Conservation (phyloP, 2,888 invertebrate species). For the Steromphala cineraria region DNA sequence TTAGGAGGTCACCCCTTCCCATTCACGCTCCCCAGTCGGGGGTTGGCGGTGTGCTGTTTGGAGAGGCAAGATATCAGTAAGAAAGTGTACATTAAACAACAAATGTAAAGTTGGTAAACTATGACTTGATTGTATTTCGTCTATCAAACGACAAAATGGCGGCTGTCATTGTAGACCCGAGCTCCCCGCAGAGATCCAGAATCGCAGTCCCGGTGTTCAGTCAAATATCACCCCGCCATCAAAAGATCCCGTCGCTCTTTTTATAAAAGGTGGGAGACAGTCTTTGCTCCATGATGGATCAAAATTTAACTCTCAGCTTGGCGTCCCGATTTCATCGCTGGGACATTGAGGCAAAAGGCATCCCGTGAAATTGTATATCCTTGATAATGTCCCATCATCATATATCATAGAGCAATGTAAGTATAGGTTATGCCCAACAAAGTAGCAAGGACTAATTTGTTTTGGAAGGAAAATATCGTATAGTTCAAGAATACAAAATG, state of each 20-base stretch:
- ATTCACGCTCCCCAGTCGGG: neutral
- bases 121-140: neutral
- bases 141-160: neutral
- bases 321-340: neutral
- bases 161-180: neutral
- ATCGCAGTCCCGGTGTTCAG: neutral
- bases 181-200: neutral
- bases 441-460: too few relatives aligned
- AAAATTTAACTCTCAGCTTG: conserved; percentile 3
- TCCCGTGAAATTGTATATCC: neutral
- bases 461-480: too few relatives aligned
- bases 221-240: neutral
- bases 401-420: neutral
- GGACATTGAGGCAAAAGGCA: neutral
- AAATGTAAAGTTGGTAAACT: neutral
- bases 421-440: neutral
- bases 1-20: neutral
- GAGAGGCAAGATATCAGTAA: neutral
- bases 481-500: too few relatives aligned
- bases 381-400: neutral
- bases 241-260: neutral
- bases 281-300: neutral
- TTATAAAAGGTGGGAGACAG: neutral
- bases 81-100: neutral
- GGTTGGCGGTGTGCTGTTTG: neutral